A percentile compares a stretch with the other conserved stretches of the same genome.
These are phyloP conservation scores for Drosophila mayri DNA, from an alignment of 1,140 invertebrate species.

Conservation along the genomic window DNA sequence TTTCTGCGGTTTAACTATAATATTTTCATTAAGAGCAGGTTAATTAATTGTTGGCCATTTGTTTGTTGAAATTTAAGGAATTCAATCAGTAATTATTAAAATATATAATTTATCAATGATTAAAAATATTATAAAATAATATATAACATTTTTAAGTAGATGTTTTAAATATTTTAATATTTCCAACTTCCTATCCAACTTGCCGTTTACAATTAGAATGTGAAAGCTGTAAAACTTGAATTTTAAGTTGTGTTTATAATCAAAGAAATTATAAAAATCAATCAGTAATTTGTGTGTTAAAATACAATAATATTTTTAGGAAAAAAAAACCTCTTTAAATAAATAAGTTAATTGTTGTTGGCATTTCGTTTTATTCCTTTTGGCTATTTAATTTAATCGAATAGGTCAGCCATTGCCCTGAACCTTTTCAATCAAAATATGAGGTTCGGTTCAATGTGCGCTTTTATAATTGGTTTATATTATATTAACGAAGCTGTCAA, in stretches of 20 bases:
- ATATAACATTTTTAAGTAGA: neutral
- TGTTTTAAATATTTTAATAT: neutral
- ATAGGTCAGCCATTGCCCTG: constrained; percentile 12
- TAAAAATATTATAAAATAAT: neutral
- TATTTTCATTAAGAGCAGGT: constrained; percentile 14
- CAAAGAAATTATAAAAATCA: neutral
- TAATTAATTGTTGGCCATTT: constrained; percentile 7
- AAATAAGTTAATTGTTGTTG: neutral
- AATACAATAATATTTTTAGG: neutral
- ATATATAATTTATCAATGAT: neutral
- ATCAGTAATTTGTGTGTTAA: neutral
- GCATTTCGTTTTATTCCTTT: neutral
- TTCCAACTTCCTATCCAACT: no score
- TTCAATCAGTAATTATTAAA: neutral
- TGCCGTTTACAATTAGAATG: neutral
- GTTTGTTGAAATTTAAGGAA: neutral
- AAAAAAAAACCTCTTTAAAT: neutral
- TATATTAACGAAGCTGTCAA: constrained; percentile 49
- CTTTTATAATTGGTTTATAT: constrained; percentile 41
- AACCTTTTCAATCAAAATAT: constrained; percentile 30
- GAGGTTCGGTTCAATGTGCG: constrained; percentile 45
- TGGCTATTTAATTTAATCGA: constrained; percentile 11
- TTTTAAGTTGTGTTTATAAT: neutral
- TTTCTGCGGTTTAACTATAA: constrained; percentile 17
- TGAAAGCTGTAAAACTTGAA: neutral